Evolutionary conservation across 1,140 invertebrate genomes (phyloP), one percentile per base, ranked within the genome.

Genomic region (Calephelis virginiensis): DNA sequence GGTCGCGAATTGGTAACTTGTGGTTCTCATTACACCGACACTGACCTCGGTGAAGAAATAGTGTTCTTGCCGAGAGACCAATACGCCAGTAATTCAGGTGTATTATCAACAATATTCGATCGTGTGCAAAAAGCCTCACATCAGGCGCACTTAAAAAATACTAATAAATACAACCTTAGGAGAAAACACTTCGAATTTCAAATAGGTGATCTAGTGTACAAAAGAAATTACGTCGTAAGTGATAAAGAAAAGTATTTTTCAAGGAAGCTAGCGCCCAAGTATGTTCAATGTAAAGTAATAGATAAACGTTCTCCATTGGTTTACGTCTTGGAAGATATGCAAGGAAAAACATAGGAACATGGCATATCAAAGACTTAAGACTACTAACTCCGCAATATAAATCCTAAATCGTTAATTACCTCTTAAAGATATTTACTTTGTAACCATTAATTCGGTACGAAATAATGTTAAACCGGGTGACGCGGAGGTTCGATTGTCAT

Each of bases 61-160:
- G 9, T 70, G 1, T 73, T 73, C 60, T 5, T 47, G 10, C 69
- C 67, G 14, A 48, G 72, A 8, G 72, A 74, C 10, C 11, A 14
- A 5, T 70, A 73, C 38, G 71, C 68, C 6, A 67, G 69, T 50
- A 73, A 73, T n/a, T 38, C 66, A n/a, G 71, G 71, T 43, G 6
- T 43, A 6, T 50, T 73, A 40, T 6, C 9, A 28, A 37, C 38
- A 1, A 56, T 71, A 28, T 74, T 74, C 53, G 60, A 69, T 61
- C 67, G 69, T 59, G 72, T 74, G 0, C 72, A 74, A 53, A 0
- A 6, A 6, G 5, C 40, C 8, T 43, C 5, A 8, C 66, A n/a
- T n/a, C 47, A 70, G 6, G 61, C 64, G 7, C 71, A 73, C 17
- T 13, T 28, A 11, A 73, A 63, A 48, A 68, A 67, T 61, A 17